Percentiles rank a stretch among this genome's conserved stretches.
Conservation (phyloP, 2,797 vertebrate species). For the Bucorvus abyssinicus region DNA sequence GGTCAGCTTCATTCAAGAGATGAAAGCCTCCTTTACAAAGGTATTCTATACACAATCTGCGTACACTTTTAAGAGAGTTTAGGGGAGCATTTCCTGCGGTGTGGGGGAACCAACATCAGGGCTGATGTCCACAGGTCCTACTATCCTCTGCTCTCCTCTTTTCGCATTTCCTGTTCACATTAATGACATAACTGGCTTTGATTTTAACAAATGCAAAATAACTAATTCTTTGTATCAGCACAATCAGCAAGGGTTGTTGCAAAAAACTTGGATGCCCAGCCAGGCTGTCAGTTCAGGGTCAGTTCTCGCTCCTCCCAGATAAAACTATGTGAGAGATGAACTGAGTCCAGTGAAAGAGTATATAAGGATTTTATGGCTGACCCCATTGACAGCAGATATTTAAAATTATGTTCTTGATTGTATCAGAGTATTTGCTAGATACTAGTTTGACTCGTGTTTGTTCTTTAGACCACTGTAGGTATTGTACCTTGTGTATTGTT, state of each 20-base stretch:
- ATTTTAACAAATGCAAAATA: slow-evolving; percentile 31
- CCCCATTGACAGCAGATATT: background rate
- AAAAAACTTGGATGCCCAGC: slow-evolving; percentile 26
- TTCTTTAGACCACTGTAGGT: background rate
- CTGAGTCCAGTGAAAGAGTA: background rate
- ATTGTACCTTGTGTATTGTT: background rate
- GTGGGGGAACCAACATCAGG: background rate
- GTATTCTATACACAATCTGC: background rate
- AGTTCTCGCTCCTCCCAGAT: background rate
- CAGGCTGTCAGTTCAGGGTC: background rate
- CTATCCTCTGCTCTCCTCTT: background rate
- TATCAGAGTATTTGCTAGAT: background rate
- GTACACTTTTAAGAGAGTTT: background rate
- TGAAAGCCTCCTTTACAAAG: background rate
- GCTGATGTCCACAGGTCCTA: background rate
- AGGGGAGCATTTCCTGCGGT: background rate
- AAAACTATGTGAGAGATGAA: background rate
- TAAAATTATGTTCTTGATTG: background rate
- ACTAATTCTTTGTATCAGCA: slow-evolving; percentile 17
- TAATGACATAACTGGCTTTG: background rate
- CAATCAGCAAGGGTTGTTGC: background rate
- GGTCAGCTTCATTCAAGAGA: background rate
- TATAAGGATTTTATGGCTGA: background rate
- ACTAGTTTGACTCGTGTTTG: background rate
- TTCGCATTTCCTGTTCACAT: background rate